A percentile compares a stretch with the other conserved stretches of the same genome.
These are phyloP conservation scores for Meloidogyne chitwoodi DNA, from an alignment of 1,140 invertebrate genomes.

Conservation along the genomic window DNA sequence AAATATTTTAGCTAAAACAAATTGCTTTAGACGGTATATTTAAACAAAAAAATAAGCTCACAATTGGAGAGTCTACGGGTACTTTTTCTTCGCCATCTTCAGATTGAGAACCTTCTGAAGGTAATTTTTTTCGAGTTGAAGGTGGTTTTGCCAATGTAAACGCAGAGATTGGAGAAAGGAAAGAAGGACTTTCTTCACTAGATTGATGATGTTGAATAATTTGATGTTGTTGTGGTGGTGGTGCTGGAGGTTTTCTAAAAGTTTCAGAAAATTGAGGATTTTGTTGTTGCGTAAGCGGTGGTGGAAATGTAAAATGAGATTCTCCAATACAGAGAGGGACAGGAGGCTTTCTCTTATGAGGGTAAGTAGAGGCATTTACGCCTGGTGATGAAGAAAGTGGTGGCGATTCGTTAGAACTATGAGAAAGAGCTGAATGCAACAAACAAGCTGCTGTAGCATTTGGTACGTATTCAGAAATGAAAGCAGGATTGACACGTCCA, in stretches of 20 bases:
- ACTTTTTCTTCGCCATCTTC: not conserved
- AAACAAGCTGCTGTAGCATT: not conserved
- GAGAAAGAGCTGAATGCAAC: not conserved
- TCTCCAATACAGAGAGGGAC: constrained; percentile 40
- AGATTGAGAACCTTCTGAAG: constrained; percentile 1
- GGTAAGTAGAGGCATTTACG: not conserved
- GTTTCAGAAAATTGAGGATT: not conserved
- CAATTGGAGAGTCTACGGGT: not conserved
- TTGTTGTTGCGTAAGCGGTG: constrained; percentile 11
- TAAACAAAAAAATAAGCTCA: not conserved
- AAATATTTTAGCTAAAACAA: too few species aligned
- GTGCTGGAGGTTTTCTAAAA: constrained; percentile 26
- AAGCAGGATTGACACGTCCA: constrained; percentile 40
- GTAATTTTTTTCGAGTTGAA: not conserved
- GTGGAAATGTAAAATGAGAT: constrained; percentile 44
- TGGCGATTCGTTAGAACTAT: not conserved
- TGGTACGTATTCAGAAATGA: constrained; percentile 38
- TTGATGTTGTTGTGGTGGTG: constrained; percentile 2
- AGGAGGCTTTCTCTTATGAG: constrained; percentile 21
- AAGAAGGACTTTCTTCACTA: not conserved
- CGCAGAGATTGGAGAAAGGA: not conserved
- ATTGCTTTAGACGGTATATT: too few species aligned
- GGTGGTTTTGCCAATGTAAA: constrained; percentile 16
- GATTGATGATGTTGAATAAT: constrained; percentile 3
- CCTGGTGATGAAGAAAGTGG: constrained; percentile 4